Conservation (phyloP, 2,113 vertebrate species). For the Ochotona curzoniae region DNA sequence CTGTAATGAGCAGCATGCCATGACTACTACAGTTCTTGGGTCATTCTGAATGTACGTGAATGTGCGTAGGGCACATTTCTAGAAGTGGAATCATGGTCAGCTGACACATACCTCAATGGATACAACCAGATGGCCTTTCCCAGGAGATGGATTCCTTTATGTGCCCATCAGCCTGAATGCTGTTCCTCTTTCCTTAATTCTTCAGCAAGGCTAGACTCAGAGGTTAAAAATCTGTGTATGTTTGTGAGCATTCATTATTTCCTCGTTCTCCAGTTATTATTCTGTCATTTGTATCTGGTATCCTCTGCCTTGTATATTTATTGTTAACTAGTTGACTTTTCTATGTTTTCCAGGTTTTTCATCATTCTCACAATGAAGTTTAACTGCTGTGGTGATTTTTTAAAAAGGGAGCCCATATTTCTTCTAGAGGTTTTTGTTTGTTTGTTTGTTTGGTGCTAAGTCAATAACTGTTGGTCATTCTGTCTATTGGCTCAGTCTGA, state of each 20-base stretch:
- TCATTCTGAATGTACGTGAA: neutral
- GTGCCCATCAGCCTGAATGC: too few species aligned
- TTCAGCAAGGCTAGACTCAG: neutral
- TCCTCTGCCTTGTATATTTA: neutral
- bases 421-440: neutral
- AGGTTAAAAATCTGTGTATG: neutral
- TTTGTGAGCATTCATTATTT: constrained; percentile 4
- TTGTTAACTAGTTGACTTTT: neutral
- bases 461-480: neutral
- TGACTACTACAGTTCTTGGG: neutral
- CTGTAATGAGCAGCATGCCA: neutral
- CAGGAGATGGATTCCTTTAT: neutral
- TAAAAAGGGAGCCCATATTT: neutral
- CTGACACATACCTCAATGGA: neutral
- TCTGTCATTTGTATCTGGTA: neutral
- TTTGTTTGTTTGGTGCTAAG: too few species aligned
- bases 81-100: neutral
- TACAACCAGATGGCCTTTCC: neutral
- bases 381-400: neutral
- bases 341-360: neutral
- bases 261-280: neutral
- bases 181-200: neutral
- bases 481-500: neutral
- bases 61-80: too few species aligned
- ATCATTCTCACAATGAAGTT: neutral